Conservation (phyloP, 2,888 invertebrate species). For the Tetranychus piercei region DNA sequence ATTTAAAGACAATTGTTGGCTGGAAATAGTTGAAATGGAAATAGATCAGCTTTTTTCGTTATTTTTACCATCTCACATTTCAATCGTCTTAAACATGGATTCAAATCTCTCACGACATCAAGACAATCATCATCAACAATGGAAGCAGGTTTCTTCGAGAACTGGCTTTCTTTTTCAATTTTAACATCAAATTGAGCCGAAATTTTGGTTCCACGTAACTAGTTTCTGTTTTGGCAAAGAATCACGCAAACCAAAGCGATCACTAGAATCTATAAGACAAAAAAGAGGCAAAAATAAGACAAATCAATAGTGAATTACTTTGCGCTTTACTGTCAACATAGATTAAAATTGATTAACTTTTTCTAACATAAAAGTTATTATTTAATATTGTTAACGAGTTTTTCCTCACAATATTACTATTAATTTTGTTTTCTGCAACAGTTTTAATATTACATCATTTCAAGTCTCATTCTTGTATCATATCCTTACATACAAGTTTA, state of each 20-base stretch:
- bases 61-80: not conserved
- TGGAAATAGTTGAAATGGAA: too few species aligned
- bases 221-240: too few species aligned
- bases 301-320: not conserved
- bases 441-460: not conserved
- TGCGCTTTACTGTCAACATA: not conserved
- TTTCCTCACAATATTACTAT: not conserved
- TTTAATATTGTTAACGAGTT: not conserved
- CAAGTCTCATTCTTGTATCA: too few species aligned
- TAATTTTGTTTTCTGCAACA: not conserved
- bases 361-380: not conserved
- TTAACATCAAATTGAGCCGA: too few species aligned
- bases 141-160: too few species aligned
- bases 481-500: not conserved
- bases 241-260: too few species aligned
- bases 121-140: not conserved
- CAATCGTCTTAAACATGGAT: not conserved
- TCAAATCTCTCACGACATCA: not conserved
- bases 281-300: not conserved
- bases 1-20: not conserved
- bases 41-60: not conserved
- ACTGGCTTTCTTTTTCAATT: too few species aligned
- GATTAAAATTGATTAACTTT: slow-evolving; percentile 1
- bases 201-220: too few species aligned
- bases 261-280: not conserved